Conservation (phyloP, 2,888 invertebrate genomes). For the Drosophila aldrichi region DNA sequence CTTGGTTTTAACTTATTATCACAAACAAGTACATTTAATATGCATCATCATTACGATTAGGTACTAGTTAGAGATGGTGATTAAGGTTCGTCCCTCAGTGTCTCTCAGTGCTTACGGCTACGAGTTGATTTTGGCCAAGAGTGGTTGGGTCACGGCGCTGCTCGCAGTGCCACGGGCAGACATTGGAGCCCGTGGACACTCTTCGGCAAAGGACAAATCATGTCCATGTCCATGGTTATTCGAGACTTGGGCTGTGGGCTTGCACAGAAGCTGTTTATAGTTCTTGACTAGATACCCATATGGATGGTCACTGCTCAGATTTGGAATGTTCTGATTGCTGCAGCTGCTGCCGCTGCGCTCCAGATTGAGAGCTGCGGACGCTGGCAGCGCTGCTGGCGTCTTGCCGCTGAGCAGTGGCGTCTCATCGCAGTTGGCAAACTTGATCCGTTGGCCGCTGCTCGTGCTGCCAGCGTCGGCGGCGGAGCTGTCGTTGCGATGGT, state of each 20-base stretch:
- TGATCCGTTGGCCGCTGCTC: conserved; percentile 70
- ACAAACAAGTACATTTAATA: conserved; percentile 75
- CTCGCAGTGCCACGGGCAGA: conserved; percentile 37
- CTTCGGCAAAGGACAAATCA: conserved; percentile 45
- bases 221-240: conserved; percentile 48
- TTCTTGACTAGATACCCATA: conserved; percentile 79
- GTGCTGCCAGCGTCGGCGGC: conserved; percentile 61
- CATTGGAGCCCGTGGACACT: conserved; percentile 42
- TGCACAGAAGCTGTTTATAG: conserved; percentile 76
- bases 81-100: conserved; percentile 14
- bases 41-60: conserved; percentile 60
- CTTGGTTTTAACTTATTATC: conserved; percentile 75
- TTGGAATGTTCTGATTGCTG: conserved; percentile 65
- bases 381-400: conserved; percentile 10
- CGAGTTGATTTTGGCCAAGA: conserved; percentile 83
- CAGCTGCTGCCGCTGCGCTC: conserved; percentile 53
- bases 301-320: conserved; percentile 55
- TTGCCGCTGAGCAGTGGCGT: conserved; percentile 50
- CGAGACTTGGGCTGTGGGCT: conserved; percentile 54
- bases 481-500: conserved; percentile 37
- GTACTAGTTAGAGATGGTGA: conserved; percentile 38
- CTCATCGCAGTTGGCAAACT: conserved; percentile 69
- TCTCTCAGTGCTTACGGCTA: conserved; percentile 59
- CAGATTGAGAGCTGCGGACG: conserved; percentile 29
- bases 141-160: conserved; percentile 81